phyloP scores from a whole-genome alignment of 2,113 vertebrate species.

The Manacus vitellinus region DNA sequence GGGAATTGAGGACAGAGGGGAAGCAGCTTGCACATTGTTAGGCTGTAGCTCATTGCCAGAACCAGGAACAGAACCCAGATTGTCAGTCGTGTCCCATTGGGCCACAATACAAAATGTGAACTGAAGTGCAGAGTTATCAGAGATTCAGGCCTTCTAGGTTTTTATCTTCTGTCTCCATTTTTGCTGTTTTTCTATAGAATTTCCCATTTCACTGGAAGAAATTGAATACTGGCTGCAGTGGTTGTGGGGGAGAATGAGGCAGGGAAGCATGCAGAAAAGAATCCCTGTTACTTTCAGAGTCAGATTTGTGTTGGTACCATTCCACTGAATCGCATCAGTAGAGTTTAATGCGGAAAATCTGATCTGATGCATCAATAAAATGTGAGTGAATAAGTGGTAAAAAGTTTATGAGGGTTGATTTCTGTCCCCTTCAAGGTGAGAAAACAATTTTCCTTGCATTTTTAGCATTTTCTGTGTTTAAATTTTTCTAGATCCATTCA shows the following conservation, averaged over 20 bases:
- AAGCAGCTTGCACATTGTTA: slow-evolving; percentile 61
- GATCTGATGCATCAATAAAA: not conserved
- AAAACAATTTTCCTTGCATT: not conserved
- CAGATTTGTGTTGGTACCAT: not conserved
- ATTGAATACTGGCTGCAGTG: not conserved
- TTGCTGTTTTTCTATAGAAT: not conserved
- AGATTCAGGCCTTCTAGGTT: not conserved
- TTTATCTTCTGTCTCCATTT: slow-evolving; percentile 29
- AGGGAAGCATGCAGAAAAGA: not conserved
- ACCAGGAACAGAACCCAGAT: slow-evolving; percentile 60
- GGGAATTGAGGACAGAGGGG: slow-evolving; percentile 61
- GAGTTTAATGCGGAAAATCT: not conserved
- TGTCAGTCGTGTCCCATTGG: slow-evolving; percentile 41
- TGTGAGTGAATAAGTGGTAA: not conserved
- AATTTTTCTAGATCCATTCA: not conserved
- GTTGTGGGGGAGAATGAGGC: not conserved
- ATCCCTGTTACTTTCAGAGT: not conserved
- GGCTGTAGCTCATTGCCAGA: slow-evolving; percentile 43
- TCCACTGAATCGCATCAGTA: not conserved
- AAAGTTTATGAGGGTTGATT: not conserved
- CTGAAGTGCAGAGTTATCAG: slow-evolving; percentile 6
- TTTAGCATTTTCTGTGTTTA: not conserved
- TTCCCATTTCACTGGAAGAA: not conserved
- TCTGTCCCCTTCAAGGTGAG: not conserved
- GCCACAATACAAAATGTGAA: slow-evolving; percentile 29